Evolutionary conservation across 2,113 vertebrate genomes (phyloP).

Genomic region (Naja naja): DNA sequence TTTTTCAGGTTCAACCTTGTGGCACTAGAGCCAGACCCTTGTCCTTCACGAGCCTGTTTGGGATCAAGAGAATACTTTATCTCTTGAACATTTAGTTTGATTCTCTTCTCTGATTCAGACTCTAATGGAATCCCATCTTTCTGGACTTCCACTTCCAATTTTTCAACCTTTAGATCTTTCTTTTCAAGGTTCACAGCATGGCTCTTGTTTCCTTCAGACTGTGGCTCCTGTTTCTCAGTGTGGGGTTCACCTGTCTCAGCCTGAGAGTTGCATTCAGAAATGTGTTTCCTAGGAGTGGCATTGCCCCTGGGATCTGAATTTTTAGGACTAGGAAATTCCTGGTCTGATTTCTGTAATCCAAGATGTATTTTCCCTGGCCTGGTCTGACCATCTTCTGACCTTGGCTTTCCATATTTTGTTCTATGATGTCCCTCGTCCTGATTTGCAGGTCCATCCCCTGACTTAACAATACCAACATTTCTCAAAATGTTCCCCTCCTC

Average conservation of each 20-base stretch:
- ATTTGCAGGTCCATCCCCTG: neutral
- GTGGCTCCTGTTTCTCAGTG: neutral
- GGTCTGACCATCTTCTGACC: neutral
- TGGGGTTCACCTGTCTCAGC: neutral
- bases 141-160: neutral
- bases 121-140: neutral
- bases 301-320: neutral
- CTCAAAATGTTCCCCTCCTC: neutral
- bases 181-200: neutral
- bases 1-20: neutral
- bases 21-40: neutral
- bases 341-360: neutral
- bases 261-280: neutral
- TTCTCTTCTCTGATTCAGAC: neutral
- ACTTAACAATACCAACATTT: neutral
- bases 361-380: neutral
- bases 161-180: neutral
- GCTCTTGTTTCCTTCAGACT: neutral
- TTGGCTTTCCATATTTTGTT: constrained; percentile 1
- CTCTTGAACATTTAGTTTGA: neutral
- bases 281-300: neutral
- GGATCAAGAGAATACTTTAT: neutral
- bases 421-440: neutral
- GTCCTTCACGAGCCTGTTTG: neutral
- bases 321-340: neutral